These are phyloP conservation scores for Bolborhynchus lineola DNA, from an alignment of 2,113 vertebrate genomes.

Conservation along the genomic window DNA sequence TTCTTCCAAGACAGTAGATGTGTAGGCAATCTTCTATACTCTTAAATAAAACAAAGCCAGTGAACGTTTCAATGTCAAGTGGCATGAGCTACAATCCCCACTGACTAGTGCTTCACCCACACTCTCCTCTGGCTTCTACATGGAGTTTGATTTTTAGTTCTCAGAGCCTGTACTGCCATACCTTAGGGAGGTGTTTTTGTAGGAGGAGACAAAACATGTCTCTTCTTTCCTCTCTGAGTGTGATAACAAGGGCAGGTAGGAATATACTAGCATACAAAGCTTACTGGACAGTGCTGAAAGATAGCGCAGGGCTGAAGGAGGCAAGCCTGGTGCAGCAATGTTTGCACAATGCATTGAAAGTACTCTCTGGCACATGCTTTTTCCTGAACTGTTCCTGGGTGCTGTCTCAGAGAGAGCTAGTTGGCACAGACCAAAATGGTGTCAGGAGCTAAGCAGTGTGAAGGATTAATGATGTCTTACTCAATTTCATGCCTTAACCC, in stretches of 20 bases:
- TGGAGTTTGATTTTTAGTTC: background rate
- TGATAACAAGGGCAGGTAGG: background rate
- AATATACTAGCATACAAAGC: background rate
- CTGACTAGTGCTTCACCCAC: background rate
- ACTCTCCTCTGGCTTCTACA: rapidly evolving
- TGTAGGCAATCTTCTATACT: background rate
- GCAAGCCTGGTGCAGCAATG: rapidly evolving
- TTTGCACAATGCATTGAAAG: background rate
- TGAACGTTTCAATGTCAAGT: background rate
- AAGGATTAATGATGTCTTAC: background rate
- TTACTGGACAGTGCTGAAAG: background rate
- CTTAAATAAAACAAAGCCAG: background rate
- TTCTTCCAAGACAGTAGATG: background rate
- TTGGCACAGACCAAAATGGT: background rate
- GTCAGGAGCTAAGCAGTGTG: background rate
- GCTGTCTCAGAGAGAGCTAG: background rate
- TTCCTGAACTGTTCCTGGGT: background rate
- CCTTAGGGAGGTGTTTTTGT: background rate
- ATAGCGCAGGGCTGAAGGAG: background rate
- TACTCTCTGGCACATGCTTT: background rate
- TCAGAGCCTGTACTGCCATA: background rate
- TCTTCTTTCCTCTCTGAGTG: background rate
- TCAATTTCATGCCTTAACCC: background rate
- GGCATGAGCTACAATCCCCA: background rate
- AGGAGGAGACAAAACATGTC: background rate